Evolutionary conservation across 2,797 vertebrate genomes (phyloP).

Genomic region (Gymnothorax reevesii): DNA sequence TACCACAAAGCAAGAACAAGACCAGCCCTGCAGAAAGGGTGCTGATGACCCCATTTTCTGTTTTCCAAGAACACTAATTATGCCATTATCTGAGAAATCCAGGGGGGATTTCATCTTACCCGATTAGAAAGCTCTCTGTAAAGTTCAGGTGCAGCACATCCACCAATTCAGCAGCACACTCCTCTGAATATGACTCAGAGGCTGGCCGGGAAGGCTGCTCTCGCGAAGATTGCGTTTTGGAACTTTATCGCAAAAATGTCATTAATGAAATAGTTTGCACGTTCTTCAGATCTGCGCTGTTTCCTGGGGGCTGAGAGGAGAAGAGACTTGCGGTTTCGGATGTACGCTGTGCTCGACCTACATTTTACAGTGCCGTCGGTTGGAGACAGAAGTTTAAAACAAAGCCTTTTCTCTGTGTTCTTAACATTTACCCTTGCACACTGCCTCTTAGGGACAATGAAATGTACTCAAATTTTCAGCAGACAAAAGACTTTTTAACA

Average conservation of each 20-base stretch:
- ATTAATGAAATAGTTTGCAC: neutral
- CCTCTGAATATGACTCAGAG: neutral
- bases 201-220: neutral
- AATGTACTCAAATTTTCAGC: neutral
- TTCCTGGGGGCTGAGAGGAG: neutral
- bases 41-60: neutral
- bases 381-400: neutral
- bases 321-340: neutral
- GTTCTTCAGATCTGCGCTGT: neutral
- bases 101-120: neutral
- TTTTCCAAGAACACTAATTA: slow-evolving; percentile 8
- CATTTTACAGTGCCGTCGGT: neutral
- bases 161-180: neutral
- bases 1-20: neutral
- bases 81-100: neutral
- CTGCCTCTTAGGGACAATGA: neutral
- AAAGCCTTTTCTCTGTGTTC: neutral
- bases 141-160: neutral
- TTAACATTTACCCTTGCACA: neutral
- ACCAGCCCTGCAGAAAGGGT: neutral
- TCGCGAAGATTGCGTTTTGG: neutral
- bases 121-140: neutral
- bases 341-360: neutral
- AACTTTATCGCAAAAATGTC: neutral
- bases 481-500: neutral